These are phyloP conservation scores for Parasteatoda lunata DNA, from an alignment of 2,888 invertebrate genomes.

Conservation along the genomic window DNA sequence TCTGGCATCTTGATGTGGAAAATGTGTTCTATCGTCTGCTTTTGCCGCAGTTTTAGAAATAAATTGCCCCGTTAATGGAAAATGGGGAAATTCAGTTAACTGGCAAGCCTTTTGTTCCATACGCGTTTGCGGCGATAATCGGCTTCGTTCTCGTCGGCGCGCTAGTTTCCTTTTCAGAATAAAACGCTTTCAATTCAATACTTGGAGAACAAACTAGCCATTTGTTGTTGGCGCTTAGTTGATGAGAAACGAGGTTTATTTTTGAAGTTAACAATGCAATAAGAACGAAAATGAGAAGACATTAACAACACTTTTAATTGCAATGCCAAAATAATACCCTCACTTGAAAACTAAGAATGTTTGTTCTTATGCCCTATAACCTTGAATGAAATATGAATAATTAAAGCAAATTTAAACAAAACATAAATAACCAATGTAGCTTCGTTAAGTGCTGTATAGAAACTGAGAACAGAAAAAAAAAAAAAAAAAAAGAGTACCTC, in stretches of 20 bases:
- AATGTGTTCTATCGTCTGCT: constrained; percentile 5
- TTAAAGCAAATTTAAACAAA: too few species aligned
- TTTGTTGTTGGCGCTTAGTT: neutral
- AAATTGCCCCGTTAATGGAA: constrained; percentile 60
- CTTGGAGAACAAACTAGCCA: neutral
- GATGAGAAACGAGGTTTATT: neutral
- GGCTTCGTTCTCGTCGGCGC: neutral
- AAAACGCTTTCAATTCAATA: neutral
- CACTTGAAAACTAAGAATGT: too few species aligned
- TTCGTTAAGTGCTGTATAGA: too few species aligned
- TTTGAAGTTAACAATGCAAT: too few species aligned
- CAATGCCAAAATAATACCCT: too few species aligned
- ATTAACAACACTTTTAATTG: too few species aligned
- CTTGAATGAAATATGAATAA: too few species aligned
- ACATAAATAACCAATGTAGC: too few species aligned
- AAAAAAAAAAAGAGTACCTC: too few species aligned
- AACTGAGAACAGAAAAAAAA: too few species aligned
- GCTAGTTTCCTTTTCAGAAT: neutral
- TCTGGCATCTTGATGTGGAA: constrained; percentile 44
- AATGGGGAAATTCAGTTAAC: constrained; percentile 37
- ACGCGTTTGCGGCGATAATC: neutral
- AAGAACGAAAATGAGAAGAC: too few species aligned
- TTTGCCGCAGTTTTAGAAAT: constrained; percentile 17
- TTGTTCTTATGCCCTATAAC: too few species aligned
- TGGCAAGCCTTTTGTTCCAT: constrained; percentile 16